phyloP scores from a whole-genome alignment of 1,140 invertebrate species.

The Lepidurus packardi region DNA sequence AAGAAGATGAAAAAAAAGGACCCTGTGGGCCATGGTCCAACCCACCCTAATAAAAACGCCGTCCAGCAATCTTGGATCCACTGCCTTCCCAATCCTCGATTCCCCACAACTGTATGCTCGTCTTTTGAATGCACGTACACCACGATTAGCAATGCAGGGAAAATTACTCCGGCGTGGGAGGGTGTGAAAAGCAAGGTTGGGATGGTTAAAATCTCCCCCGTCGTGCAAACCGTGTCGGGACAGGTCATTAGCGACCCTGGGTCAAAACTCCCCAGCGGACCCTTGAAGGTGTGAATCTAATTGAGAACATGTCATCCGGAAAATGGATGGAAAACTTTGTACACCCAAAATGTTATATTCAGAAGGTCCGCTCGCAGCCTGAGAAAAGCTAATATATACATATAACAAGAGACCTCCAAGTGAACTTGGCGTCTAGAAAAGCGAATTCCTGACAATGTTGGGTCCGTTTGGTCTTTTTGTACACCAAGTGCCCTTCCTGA shows the following conservation, averaged over 20 bases:
- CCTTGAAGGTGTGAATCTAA: not conserved
- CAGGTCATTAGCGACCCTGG: constrained; percentile 15
- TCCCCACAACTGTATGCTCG: not conserved
- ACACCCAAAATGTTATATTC: not conserved
- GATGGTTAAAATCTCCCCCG: not conserved
- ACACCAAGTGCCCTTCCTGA: too few relatives aligned
- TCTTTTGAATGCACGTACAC: not conserved
- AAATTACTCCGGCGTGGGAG: not conserved
- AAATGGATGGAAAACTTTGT: not conserved
- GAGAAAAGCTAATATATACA: not conserved
- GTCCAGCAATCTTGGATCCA: not conserved
- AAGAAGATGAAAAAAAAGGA: not conserved
- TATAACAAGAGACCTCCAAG: not conserved
- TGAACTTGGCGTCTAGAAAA: too few relatives aligned
- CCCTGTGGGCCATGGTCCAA: constrained; percentile 7
- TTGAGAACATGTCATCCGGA: constrained; percentile 17
- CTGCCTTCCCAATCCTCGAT: not conserved
- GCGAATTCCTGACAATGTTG: too few relatives aligned
- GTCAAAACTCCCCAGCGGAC: not conserved
- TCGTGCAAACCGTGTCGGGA: not conserved
- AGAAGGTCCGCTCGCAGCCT: not conserved
- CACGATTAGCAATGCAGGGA: not conserved
- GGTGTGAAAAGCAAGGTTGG: not conserved
- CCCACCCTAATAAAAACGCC: constrained; percentile 12
- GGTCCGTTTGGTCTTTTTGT: too few relatives aligned